Evolutionary conservation across 2,113 vertebrate genomes (phyloP).

Genomic region (Nematolebias whitei): DNA sequence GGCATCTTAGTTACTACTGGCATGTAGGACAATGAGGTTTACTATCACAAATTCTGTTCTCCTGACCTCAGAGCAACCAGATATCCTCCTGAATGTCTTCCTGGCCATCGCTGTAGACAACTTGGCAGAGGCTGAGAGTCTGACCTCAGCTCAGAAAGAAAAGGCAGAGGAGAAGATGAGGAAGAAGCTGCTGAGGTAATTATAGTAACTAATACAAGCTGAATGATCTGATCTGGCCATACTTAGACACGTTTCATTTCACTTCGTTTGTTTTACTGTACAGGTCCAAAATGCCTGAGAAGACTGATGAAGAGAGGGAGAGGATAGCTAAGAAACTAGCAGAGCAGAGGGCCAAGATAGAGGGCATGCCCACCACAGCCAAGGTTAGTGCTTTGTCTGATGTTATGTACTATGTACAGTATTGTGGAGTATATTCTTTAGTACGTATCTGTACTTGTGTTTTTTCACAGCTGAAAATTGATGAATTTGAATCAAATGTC

Average conservation of each 20-base stretch:
- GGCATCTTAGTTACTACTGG: neutral
- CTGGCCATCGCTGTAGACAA: constrained; percentile 98
- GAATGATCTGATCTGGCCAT: neutral
- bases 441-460: neutral
- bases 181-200: constrained; percentile 87
- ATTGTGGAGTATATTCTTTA: neutral
- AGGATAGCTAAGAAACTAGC: constrained; percentile 88
- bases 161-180: constrained; percentile 90
- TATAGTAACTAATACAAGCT: neutral
- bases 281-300: constrained; percentile 87
- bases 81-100: constrained; percentile 97
- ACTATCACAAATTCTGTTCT: constrained; percentile 48
- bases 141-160: constrained; percentile 94
- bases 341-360: constrained; percentile 90
- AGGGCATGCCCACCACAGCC: constrained; percentile 94
- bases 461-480: constrained; percentile 88
- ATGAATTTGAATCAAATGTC: constrained; percentile 97
- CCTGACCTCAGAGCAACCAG: constrained; percentile 82
- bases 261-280: constrained; percentile 1
- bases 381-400: constrained; percentile 79
- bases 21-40: neutral
- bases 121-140: constrained; percentile 93
- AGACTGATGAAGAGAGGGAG: constrained; percentile 91
- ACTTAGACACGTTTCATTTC: neutral
- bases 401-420: neutral